Conservation (phyloP, 2,888 invertebrate species). For the Drosophila imparisetae region DNA sequence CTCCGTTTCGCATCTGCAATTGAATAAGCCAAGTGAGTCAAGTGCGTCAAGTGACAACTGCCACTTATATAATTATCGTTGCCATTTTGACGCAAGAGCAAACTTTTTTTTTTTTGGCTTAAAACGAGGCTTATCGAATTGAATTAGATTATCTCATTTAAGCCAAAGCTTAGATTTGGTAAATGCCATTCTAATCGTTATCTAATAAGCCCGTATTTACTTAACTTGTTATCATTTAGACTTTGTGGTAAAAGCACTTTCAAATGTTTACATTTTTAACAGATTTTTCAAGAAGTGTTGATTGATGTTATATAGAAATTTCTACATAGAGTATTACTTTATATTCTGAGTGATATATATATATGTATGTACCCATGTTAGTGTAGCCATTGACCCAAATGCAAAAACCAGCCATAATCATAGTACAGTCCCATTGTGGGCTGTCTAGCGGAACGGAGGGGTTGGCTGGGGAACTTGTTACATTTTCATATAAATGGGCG, state of each 20-base stretch:
- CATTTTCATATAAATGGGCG: slow-evolving; percentile 61
- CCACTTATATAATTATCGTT: slow-evolving; percentile 45
- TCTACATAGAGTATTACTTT: neutral
- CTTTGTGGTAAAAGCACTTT: neutral
- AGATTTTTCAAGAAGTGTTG: neutral
- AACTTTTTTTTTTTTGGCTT: neutral
- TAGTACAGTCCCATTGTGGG: slow-evolving; percentile 10
- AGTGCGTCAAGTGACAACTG: slow-evolving; percentile 19
- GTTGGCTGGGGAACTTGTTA: neutral
- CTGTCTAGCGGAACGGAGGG: slow-evolving; percentile 2
- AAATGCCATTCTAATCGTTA: neutral
- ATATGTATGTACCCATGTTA: neutral
- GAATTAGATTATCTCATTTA: neutral
- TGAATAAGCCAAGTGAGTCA: slow-evolving; percentile 27
- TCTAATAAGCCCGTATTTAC: neutral
- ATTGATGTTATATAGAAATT: neutral
- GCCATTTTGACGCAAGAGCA: slow-evolving; percentile 3
- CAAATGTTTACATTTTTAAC: neutral
- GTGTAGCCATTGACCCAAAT: slow-evolving; percentile 49
- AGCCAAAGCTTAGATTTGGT: neutral
- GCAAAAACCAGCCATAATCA: slow-evolving; percentile 32
- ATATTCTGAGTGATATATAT: slow-evolving; percentile 1
- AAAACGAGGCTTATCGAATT: slow-evolving; percentile 11
- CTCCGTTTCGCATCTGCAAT: slow-evolving; percentile 20
- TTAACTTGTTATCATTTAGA: neutral